Base-by-base conservation (phyloP, 1,140 invertebrate genomes). In the Apolygus lucorum region DNA sequence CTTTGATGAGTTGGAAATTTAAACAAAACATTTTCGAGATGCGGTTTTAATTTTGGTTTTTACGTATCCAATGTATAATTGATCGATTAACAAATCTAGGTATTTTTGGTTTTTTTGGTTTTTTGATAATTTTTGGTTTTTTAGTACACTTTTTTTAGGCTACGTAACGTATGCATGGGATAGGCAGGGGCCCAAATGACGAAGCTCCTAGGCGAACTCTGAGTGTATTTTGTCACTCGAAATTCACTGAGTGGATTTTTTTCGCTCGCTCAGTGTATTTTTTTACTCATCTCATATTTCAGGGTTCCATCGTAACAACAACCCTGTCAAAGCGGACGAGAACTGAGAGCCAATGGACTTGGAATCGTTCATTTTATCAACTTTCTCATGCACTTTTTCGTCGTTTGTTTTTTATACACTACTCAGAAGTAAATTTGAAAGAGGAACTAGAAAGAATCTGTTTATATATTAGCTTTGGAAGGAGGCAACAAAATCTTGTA, bases 121-220 rank as follows among this genome's bases (percentile, higher is more conserved):
- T n/a, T n/a, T n/a, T n/a, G n/a, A n/a, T n/a, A n/a, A n/a, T n/a
- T n/a, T 68, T 52, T 68, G 49, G 66, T 25, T 25, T 52, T 25
- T 69, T 24, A 49, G 64, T 26, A 25, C 28, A 49, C 21, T 25
- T 25, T 70, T 52, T 42, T 67, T 67, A 25, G 25, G 64, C 28
- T 67, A 69, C 27, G 69, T 64, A 28, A 63, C 68, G 67, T 73
- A 73, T 74, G 72, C 73, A 73, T 74, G 73, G 73, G 73, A 71
- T 66, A 71, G 69, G 78, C 76, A 77, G 76, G 73, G 78, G 78
- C 78, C 78, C 79, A 71, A 25, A 68, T 74, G 76, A 74, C 78
- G 78, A 79, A 78, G 77, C 78, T 79, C 75, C 77, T 76, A 77
- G 17, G 34, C 34, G 34, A 42, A 42, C 78, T 77, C 77, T 74